phyloP scores from a whole-genome alignment of 2,797 vertebrate species.

The Phataginus tricuspis region DNA sequence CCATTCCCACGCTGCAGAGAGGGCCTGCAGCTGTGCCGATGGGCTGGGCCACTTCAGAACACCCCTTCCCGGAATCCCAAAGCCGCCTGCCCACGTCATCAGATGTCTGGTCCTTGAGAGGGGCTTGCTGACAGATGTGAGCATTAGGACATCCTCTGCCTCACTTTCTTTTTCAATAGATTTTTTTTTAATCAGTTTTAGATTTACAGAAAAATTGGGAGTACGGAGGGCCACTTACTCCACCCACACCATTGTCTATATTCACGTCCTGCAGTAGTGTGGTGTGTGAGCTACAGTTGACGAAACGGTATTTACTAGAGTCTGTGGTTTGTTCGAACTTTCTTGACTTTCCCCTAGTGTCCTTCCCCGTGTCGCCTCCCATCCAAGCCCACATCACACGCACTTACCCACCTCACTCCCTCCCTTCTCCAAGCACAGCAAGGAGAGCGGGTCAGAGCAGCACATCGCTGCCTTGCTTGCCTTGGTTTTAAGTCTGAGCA shows the following conservation, averaged over 20 bases:
- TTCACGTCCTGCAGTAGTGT: background rate
- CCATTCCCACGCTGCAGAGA: no score
- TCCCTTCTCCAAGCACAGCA: background rate
- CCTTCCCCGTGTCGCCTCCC: background rate
- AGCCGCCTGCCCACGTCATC: rapidly evolving
- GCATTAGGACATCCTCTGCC: background rate
- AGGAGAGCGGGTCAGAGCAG: background rate
- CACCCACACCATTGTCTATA: background rate
- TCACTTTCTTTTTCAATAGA: background rate
- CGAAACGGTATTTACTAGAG: background rate
- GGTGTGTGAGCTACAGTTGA: background rate
- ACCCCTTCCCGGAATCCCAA: background rate
- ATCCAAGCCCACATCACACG: rapidly evolving
- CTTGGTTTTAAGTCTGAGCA: background rate
- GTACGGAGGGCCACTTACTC: no score
- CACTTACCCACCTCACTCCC: background rate
- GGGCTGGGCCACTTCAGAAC: background rate
- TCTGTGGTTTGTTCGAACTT: background rate
- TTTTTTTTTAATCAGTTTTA: background rate
- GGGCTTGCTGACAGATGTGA: background rate
- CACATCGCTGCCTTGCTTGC: background rate
- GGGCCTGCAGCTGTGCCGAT: background rate
- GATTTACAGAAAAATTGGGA: background rate
- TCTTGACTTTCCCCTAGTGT: background rate
- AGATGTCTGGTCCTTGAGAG: background rate